Percentiles rank a stretch among this genome's conserved stretches.
These are phyloP conservation scores for Polia nebulosa DNA, from an alignment of 2,888 invertebrate species.

Conservation along the genomic window DNA sequence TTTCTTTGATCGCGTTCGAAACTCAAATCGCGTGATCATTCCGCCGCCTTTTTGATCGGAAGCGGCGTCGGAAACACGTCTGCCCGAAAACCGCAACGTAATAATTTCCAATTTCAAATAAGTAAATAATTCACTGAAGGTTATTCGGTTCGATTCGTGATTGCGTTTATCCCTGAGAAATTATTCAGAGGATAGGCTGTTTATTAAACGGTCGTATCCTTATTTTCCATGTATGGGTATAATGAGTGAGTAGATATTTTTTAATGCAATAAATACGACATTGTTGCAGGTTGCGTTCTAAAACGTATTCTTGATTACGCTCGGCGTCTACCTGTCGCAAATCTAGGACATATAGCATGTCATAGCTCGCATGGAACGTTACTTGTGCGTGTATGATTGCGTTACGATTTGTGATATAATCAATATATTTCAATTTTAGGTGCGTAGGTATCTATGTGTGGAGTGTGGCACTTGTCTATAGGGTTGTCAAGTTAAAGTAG, in stretches of 20 bases:
- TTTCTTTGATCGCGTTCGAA: conserved; percentile 70
- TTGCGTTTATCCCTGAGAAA: conserved; percentile 76
- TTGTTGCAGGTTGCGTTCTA: conserved; percentile 74
- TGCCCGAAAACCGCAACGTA: conserved; percentile 87
- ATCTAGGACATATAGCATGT: conserved; percentile 89
- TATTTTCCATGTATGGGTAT: conserved; percentile 68
- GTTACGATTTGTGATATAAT: conserved; percentile 87
- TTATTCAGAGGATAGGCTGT: conserved; percentile 74
- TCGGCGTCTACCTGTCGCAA: conserved; percentile 84
- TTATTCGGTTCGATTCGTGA: conserved; percentile 73
- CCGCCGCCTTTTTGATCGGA: conserved; percentile 81
- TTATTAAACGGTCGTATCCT: conserved; percentile 74
- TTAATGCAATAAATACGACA: conserved; percentile 74
- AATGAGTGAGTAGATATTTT: conserved; percentile 63
- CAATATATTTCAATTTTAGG: conserved; percentile 75
- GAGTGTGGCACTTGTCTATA: conserved; percentile 58
- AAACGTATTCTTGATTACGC: conserved; percentile 78
- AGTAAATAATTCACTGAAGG: conserved; percentile 85
- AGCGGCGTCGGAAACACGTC: conserved; percentile 89
- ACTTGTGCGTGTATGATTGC: conserved; percentile 83
- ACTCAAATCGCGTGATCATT: conserved; percentile 85
- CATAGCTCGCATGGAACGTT: conserved; percentile 85
- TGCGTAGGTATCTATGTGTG: conserved; percentile 65
- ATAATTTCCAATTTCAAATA: conserved; percentile 89
- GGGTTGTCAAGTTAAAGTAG: conserved; percentile 34